These are phyloP conservation scores for Anarrhichthys ocellatus DNA, from an alignment of 2,113 vertebrate species.

Conservation along the genomic window DNA sequence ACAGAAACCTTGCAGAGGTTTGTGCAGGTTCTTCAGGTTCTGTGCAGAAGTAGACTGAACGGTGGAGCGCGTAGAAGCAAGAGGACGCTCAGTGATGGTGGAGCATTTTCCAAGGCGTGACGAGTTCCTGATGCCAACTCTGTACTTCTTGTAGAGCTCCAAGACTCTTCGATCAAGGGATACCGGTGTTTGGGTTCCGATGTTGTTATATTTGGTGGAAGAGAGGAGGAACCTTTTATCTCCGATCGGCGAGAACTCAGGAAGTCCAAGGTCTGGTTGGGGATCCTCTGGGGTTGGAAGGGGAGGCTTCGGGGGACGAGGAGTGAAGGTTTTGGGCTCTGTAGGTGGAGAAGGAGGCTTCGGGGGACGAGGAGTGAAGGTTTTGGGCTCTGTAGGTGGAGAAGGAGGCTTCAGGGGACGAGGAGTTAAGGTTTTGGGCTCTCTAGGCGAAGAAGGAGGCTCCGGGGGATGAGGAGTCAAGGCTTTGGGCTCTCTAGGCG, in stretches of 20 bases:
- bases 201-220: not conserved
- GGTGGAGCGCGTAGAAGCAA: not conserved
- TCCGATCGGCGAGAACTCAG: not conserved
- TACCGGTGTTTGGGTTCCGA: not conserved
- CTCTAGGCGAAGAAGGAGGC: too few relatives aligned
- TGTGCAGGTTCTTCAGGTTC: not conserved
- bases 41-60: not conserved
- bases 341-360: too few relatives aligned
- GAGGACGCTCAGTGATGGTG: too few relatives aligned
- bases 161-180: not conserved
- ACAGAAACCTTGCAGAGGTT: conserved; percentile 5
- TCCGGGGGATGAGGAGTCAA: too few relatives aligned
- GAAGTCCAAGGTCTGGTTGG: not conserved
- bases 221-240: not conserved
- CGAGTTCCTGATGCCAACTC: not conserved
- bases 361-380: too few relatives aligned
- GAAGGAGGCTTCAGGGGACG: not conserved
- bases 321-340: too few relatives aligned
- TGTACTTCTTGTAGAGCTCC: not conserved
- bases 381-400: too few relatives aligned
- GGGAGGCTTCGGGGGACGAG: not conserved
- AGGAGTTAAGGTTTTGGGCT: not conserved
- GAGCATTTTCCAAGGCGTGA: not conserved
- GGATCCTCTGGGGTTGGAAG: not conserved
- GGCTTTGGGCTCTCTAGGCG: not conserved